Evolutionary conservation across 2,113 vertebrate species (phyloP).

Genomic region (Barnardius zonarius): DNA sequence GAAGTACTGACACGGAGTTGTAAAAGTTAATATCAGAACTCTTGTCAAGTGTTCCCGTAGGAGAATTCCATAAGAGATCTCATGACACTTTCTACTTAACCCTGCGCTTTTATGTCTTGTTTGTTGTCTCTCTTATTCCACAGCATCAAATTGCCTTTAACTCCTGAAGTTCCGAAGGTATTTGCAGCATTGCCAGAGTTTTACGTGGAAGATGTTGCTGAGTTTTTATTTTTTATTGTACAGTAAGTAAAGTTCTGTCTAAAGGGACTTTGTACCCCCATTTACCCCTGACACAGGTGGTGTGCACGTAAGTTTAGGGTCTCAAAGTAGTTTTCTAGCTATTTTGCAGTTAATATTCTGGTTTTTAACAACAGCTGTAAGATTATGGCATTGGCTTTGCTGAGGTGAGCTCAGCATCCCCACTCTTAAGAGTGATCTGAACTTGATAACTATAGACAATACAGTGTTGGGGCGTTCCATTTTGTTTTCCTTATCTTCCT

Average conservation of each 20-base stretch:
- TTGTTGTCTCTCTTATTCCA: not conserved
- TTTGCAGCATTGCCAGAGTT: conserved; percentile 98
- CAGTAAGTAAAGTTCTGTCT: conserved; percentile 84
- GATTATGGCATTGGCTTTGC: not conserved
- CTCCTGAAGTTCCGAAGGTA: conserved; percentile 91
- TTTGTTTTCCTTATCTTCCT: not conserved
- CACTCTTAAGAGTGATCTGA: not conserved
- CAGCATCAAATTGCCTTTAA: conserved; percentile 91
- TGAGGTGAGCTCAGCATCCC: not conserved
- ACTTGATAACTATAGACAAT: not conserved
- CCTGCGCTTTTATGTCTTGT: not conserved
- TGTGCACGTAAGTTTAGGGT: not conserved
- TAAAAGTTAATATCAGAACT: not conserved
- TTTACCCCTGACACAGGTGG: not conserved
- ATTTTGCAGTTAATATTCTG: not conserved
- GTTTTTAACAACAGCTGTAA: not conserved
- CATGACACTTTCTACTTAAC: not conserved
- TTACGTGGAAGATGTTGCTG: conserved; percentile 98
- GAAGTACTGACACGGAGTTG: not conserved
- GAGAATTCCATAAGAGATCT: not conserved
- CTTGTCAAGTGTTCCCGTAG: not conserved
- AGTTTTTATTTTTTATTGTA: conserved; percentile 99
- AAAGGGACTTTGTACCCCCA: not conserved
- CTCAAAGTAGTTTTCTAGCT: not conserved
- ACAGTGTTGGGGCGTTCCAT: not conserved